phyloP scores from a whole-genome alignment of 2,113 vertebrate species.

The Phalacrocorax aristotelis region DNA sequence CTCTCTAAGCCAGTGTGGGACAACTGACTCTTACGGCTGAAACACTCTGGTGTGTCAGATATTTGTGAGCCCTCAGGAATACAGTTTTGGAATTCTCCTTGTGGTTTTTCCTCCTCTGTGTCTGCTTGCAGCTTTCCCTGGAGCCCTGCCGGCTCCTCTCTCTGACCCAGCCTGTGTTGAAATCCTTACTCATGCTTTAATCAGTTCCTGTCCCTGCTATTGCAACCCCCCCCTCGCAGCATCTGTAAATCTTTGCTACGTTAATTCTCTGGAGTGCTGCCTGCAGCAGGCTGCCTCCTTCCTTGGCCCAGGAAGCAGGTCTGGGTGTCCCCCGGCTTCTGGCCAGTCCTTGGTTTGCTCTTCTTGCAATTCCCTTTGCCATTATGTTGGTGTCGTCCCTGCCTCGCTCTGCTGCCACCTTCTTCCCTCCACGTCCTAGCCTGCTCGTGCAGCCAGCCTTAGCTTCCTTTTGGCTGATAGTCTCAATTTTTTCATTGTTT shows the following conservation, averaged over 20 bases:
- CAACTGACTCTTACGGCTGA: neutral
- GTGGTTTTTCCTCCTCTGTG: neutral
- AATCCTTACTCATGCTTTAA: slow-evolving; percentile 43
- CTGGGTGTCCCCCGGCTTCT: neutral
- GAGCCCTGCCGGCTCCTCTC: neutral
- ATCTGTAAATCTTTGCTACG: neutral
- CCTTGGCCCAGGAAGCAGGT: neutral
- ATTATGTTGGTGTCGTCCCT: accelerated
- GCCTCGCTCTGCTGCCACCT: neutral
- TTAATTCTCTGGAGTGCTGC: neutral
- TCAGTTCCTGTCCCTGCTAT: neutral
- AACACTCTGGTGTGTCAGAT: neutral
- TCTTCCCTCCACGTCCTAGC: neutral
- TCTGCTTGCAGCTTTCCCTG: neutral
- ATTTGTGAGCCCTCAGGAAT: neutral
- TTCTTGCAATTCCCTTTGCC: neutral
- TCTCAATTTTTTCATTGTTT: neutral
- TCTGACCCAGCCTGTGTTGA: neutral
- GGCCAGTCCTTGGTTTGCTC: neutral
- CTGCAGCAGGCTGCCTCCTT: neutral
- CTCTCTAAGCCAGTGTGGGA: neutral
- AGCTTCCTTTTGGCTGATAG: neutral
- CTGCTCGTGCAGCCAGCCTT: neutral
- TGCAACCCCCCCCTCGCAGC: neutral
- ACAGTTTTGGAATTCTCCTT: neutral